phyloP scores from a whole-genome alignment of 2,113 vertebrate genomes.

The Fulica atra region DNA sequence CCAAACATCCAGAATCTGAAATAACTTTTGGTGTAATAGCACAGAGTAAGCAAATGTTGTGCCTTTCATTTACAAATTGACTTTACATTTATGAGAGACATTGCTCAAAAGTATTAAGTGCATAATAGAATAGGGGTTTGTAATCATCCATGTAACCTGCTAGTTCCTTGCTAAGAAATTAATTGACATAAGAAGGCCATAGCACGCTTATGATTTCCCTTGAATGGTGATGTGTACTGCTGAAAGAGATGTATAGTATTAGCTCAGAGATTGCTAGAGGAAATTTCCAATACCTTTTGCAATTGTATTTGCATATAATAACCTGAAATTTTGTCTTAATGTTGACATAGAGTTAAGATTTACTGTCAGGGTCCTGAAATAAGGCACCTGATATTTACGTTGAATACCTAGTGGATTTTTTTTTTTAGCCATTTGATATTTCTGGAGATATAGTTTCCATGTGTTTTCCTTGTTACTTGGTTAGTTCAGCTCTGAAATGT shows the following conservation, averaged over 20 bases:
- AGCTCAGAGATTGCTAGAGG: not conserved
- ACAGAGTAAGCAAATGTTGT: not conserved
- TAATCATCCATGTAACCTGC: not conserved
- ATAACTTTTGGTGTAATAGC: not conserved
- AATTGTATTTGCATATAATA: not conserved
- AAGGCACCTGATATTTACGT: not conserved
- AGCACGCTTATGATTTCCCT: not conserved
- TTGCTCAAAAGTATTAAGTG: not conserved
- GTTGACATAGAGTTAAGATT: not conserved
- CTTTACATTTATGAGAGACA: not conserved
- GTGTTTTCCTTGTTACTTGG: not conserved
- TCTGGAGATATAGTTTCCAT: not conserved
- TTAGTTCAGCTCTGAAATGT: not conserved
- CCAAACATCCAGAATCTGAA: not conserved
- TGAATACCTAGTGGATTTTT: not conserved
- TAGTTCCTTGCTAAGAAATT: not conserved
- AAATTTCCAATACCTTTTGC: not conserved
- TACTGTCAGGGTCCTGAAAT: not conserved
- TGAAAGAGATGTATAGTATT: not conserved
- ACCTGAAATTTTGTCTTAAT: not conserved
- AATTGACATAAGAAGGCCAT: not conserved
- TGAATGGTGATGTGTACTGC: not conserved
- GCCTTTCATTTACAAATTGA: not conserved
- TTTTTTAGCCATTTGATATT: not conserved
- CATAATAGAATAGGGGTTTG: not conserved